Base-by-base conservation (phyloP, 2,888 invertebrate species). In the Eristalinus aeneus region DNA sequence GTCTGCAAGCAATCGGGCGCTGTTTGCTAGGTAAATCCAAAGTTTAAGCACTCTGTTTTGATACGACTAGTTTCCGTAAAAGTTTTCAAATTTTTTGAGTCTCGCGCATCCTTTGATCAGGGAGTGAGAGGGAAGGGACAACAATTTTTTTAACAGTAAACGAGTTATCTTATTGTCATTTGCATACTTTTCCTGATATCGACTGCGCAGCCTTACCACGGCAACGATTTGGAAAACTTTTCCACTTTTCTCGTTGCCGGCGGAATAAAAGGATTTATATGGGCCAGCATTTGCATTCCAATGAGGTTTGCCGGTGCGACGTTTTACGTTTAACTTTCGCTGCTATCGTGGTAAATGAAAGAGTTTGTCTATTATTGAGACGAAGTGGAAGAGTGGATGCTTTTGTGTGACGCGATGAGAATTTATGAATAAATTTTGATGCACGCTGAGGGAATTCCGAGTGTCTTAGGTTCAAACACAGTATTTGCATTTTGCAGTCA, bases 231-330 rank as follows among this genome's bases (percentile, higher is more conserved):
- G 36, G 11, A 63, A 79, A 84, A 71, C 23, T 84, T 79, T 75
- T 61, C 72, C 61, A 71, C 71, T 84, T 84, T 75, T 32, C 16
- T 46, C 54, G 56, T 23, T 61, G 64, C 34, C n/a, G 67, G 56
- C n/a, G 61, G 60, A 79, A 75, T 79, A 75, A 75, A 84, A 79
- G 79, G 75, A 84, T 75, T 79, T 84, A 84, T 79, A 27, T 79
- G 71, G 65, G 75, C 54, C 75, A 79, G 72, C 79, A 79, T 84
- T 84, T 84, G 79, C 84, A 84, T 84, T 84, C 78, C 74, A 84
- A 79, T 84, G 84, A 65, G 84, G 56, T 54, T 61, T 63, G 60
- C 58, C 63, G 71, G 75, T 75, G 84, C 79, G 79, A 65, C 69
- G 27, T 71, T 75, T 79, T 56, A 36, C 46, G 34, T n/a, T 32